Evolutionary conservation across 2,888 invertebrate genomes (phyloP), one percentile per base, ranked within the genome.

Genomic region (Mesochorus sp.): DNA sequence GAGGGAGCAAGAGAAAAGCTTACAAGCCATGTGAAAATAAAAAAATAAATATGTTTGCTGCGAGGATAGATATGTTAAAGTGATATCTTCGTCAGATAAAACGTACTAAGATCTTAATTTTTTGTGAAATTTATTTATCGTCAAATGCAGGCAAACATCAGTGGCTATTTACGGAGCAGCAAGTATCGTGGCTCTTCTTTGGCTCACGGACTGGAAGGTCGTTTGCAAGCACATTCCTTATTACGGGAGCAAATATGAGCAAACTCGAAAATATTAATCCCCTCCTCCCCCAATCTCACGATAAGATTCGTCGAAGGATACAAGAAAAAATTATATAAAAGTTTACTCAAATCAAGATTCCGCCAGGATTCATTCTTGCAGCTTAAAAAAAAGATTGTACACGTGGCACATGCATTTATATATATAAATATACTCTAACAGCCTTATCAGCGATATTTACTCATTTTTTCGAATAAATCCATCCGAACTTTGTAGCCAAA

Each of bases 181-280:
- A 8, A 55, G 80, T 14, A 42, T 82, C 37, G 51, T 88, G 62
- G 64, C 76, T 31, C 3, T 80, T 26, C 24, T 79, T 3, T 88
- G 85, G 86, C 19, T 88, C 14, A 84, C 84, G 44, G 87, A 88
- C 53, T 88, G 88, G 88, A 80, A 82, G 80, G 79, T 55, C 12
- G 84, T 88, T n/a, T 85, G 85, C 79, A 73, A 81, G 62, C 74
- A 81, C 76, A 85, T 88, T 71, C 88, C 87, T 21, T 84, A 82
- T 79, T 87, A 86, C 62, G 81, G 85, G 10, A 76, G 84, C 72
- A 88, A 87, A 67, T 88, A 84, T 67, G 21, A 82, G 42, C 81
- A 76, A 70, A 70, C 74, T 0, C 66, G 68, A 21, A 67, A 67
- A 64, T 85, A 82, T 73, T 73, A 66, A 55, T 37, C 71, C 8